These are phyloP conservation scores for Clepsis dumicolana DNA, from an alignment of 2,888 invertebrate species.

Conservation along the genomic window DNA sequence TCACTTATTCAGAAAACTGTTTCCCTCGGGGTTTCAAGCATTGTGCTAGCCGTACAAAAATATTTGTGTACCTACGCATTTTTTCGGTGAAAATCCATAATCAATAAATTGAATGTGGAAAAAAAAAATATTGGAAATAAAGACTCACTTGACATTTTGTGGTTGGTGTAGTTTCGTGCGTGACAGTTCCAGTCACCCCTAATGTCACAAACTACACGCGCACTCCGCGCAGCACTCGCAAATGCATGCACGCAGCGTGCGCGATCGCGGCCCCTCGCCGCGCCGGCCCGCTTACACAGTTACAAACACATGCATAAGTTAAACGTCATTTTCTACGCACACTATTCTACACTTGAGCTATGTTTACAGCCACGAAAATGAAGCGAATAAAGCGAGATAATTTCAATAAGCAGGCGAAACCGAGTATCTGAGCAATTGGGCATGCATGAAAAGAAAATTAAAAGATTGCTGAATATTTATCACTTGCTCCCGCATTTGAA, in stretches of 20 bases:
- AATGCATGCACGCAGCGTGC: slow-evolving; percentile 74
- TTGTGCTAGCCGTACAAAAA: not conserved
- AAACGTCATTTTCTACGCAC: slow-evolving; percentile 50
- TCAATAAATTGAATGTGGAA: not conserved
- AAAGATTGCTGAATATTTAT: not conserved
- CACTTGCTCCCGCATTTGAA: not conserved
- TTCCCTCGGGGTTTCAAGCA: slow-evolving; percentile 9
- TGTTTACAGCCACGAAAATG: slow-evolving; percentile 30
- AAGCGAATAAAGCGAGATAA: slow-evolving; percentile 10
- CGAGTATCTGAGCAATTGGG: not conserved
- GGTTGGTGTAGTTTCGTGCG: slow-evolving; percentile 76
- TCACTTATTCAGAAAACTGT: not conserved
- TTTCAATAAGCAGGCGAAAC: not conserved
- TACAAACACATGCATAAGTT: slow-evolving; percentile 54
- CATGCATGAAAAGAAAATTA: not conserved
- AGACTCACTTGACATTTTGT: slow-evolving; percentile 82
- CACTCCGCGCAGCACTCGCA: slow-evolving; percentile 76
- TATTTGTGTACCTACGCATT: not conserved
- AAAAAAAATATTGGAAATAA: slow-evolving; percentile 16
- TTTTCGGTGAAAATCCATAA: not conserved
- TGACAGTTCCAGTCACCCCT: slow-evolving; percentile 80
- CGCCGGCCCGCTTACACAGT: slow-evolving; percentile 58
- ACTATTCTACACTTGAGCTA: slow-evolving; percentile 48
- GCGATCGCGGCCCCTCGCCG: slow-evolving; percentile 49
- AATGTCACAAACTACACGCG: slow-evolving; percentile 78